Percentiles rank a stretch among this genome's conserved stretches.
Conservation (phyloP, 1,140 invertebrate species). For the Drosophila rufa region DNA sequence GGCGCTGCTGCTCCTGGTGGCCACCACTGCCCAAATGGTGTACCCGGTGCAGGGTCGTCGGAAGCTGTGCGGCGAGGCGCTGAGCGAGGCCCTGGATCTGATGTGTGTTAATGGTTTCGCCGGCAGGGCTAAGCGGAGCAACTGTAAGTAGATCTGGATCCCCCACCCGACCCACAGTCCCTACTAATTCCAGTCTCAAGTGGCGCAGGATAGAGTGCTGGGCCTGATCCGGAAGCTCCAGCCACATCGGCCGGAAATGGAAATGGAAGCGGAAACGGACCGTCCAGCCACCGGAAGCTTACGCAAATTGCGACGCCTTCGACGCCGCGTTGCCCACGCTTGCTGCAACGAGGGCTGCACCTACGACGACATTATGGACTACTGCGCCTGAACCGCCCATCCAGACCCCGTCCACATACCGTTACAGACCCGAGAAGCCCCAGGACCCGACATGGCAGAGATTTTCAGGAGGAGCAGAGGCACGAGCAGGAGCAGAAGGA, state of each 20-base stretch:
- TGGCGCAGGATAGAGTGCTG: constrained; percentile 17
- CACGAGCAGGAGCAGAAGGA: constrained; percentile 1
- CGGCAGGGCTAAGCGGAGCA: constrained; percentile 44
- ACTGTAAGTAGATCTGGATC: constrained; percentile 45
- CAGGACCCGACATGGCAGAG: constrained; percentile 12
- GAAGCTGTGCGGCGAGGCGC: constrained; percentile 66
- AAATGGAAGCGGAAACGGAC: background rate
- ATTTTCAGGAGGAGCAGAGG: constrained; percentile 1
- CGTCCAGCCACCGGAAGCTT: constrained; percentile 4
- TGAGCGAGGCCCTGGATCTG: constrained; percentile 63
- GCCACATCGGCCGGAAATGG: constrained; percentile 8
- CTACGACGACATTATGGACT: constrained; percentile 66
- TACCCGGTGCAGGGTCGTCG: constrained; percentile 57
- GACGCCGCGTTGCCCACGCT: constrained; percentile 60
- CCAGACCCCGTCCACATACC: background rate
- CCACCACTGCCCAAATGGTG: constrained; percentile 51
- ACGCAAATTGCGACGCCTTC: constrained; percentile 49
- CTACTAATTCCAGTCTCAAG: constrained; percentile 24
- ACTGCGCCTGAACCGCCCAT: constrained; percentile 45
- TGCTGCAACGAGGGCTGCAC: constrained; percentile 70
- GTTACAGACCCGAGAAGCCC: constrained; percentile 12
- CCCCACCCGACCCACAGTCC: background rate
- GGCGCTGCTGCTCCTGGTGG: constrained; percentile 59
- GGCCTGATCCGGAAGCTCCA: constrained; percentile 8
- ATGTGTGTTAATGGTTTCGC: constrained; percentile 69